Percentiles rank a stretch among this genome's conserved stretches.
These are phyloP conservation scores for Protobothrops flavoviridis DNA, from an alignment of 2,113 vertebrate genomes.

Conservation along the genomic window DNA sequence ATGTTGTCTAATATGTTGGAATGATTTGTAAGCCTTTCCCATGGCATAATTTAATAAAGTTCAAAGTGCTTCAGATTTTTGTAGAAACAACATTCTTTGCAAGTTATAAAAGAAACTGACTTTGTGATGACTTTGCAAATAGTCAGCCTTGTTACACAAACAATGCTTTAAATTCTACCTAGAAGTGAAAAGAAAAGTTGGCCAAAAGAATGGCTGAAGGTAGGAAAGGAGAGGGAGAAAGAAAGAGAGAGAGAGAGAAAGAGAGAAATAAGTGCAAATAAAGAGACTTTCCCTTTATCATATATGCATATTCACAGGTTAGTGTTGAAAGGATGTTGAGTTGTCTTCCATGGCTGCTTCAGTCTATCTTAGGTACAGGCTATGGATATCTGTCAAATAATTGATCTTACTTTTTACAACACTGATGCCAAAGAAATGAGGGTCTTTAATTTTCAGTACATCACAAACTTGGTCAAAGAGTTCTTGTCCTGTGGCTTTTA, in stretches of 20 bases:
- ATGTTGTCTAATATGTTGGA: background rate
- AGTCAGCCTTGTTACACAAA: constrained; percentile 26
- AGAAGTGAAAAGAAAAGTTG: background rate
- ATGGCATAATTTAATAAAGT: background rate
- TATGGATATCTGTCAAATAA: constrained; percentile 51
- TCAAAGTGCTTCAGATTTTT: background rate
- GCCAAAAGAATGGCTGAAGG: constrained; percentile 3
- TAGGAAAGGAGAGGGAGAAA: background rate
- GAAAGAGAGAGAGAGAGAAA: background rate
- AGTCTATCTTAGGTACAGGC: constrained; percentile 37
- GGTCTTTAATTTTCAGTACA: constrained; percentile 78
- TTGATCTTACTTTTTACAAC: constrained; percentile 82
- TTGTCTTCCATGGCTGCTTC: constrained; percentile 56
- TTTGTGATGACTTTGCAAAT: constrained; percentile 29
- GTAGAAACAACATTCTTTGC: background rate
- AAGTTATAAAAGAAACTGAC: background rate
- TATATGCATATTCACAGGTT: constrained; percentile 57
- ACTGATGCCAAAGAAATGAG: constrained; percentile 88
- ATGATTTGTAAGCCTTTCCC: background rate
- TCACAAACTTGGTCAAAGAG: constrained; percentile 81
- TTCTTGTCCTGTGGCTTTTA: constrained; percentile 83
- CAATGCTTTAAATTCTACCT: constrained; percentile 31
- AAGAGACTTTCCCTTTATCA: constrained; percentile 19
- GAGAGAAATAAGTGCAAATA: constrained; percentile 42
- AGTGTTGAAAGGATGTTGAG: constrained; percentile 56